Evolutionary conservation across 2,888 invertebrate genomes (phyloP).

Genomic region (Xanthia togata): DNA sequence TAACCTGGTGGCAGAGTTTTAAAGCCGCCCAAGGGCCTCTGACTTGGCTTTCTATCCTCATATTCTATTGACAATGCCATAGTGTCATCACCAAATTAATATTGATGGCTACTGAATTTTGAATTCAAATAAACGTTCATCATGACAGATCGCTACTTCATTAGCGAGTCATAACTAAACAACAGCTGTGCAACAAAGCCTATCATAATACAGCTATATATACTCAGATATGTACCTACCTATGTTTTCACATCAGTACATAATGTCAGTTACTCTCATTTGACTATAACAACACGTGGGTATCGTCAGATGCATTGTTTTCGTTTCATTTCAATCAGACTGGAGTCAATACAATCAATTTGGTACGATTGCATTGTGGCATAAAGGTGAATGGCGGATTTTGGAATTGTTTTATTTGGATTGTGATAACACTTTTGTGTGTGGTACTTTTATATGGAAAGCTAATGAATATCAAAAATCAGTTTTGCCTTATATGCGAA

Average conservation of each 20-base stretch:
- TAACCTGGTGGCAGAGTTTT: no score
- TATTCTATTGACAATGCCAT: conserved; percentile 15
- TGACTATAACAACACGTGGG: conserved; percentile 44
- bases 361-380: conserved; percentile 46
- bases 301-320: conserved; percentile 51
- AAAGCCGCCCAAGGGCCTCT: no score
- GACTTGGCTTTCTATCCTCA: background rate
- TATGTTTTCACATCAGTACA: conserved; percentile 2
- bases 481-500: background rate
- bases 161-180: conserved; percentile 56
- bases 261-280: conserved; percentile 46
- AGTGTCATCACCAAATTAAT: conserved; percentile 44
- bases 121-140: conserved; percentile 41
- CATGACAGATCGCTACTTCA: conserved; percentile 50
- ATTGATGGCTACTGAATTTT: conserved; percentile 50
- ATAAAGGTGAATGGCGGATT: conserved; percentile 32
- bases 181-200: conserved; percentile 23
- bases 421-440: conserved; percentile 28
- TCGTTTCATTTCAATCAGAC: conserved; percentile 60
- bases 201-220: conserved; percentile 14
- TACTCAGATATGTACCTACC: background rate
- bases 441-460: background rate
- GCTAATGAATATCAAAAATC: background rate
- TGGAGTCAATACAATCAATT: conserved; percentile 60
- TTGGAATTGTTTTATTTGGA: conserved; percentile 40